Evolutionary conservation across 2,888 invertebrate genomes (phyloP), one percentile per base, ranked within the genome.

Genomic region (Glomeris marginata): DNA sequence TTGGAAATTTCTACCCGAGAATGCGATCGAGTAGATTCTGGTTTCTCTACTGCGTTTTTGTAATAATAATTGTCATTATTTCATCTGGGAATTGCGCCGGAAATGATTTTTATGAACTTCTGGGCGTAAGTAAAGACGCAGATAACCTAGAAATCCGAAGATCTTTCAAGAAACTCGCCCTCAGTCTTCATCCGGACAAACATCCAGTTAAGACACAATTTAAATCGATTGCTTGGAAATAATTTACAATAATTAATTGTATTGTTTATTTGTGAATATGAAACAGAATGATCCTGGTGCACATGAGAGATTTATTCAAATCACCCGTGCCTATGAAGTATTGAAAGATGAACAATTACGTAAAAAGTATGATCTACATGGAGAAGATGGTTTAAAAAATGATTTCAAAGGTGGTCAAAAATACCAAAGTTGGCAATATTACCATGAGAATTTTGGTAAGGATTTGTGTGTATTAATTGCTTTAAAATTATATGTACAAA

Each of bases 301-400:
- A 8, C 81, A 84, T 64, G 77, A 77, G 41, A 79, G 76, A 56
- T 90, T 90, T 64, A 66, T 87, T 22, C 77, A 77, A 68, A 73
- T 88, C 43, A 84, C 82, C 45, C 76, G 80, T 62, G 88, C 87
- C 0, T 90, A 90, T 69, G 88, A 90, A 67, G 79, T 83, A 2
- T 67, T 90, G 13, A 87, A 86, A 67, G 87, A 88, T 68, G 78
- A 81, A 41, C 80, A 81, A 51, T 73, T 78, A 54, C 71, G 85
- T 50, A 81, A 79, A 59, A 77, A 78, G 47, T 88, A 87, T 69
- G 85, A 88, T 65, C 64, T 77, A 36, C 77, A 81, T 62, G 88
- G 88, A 2, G 81, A 84, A 61, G 78, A 78, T 55, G 80, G 76
- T 34, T 71, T 80, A 56, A 68, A 68, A 56, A 71, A 69, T 53